Conservation (phyloP, 64 coral and sea anemone species). For the Pocillopora damicornis region DNA sequence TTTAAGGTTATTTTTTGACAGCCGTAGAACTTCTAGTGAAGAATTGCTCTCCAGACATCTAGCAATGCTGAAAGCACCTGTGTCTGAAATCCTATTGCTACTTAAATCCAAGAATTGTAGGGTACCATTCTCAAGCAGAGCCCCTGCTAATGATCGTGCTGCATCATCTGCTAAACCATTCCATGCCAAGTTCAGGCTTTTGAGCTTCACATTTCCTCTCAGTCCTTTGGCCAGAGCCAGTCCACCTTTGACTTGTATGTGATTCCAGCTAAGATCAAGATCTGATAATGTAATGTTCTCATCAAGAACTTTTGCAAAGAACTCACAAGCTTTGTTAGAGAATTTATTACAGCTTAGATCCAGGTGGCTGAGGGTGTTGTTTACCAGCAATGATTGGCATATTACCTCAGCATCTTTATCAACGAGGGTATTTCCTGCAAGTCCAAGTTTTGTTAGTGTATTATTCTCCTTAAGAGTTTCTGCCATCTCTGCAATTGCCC, state of each 20-base stretch:
- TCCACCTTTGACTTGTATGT: constrained; percentile 69
- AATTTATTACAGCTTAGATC: constrained; percentile 83
- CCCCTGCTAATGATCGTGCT: constrained; percentile 46
- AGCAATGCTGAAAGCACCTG: constrained; percentile 36
- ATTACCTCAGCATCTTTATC: constrained; percentile 77
- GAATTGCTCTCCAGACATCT: constrained; percentile 47
- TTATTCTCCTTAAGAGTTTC: constrained; percentile 75
- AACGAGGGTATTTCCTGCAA: constrained; percentile 62
- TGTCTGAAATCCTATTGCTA: constrained; percentile 72
- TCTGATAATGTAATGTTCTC: constrained; percentile 68
- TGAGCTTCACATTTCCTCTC: constrained; percentile 76
- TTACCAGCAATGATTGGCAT: constrained; percentile 49
- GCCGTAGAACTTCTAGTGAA: constrained; percentile 60
- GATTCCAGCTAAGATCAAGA: constrained; percentile 88
- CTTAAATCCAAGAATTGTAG: constrained; percentile 66
- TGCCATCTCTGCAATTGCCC: constrained; percentile 42
- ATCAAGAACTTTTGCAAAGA: constrained; percentile 61
- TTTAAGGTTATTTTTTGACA: constrained; percentile 69
- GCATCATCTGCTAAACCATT: constrained; percentile 77
- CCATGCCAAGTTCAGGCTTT: constrained; percentile 84
- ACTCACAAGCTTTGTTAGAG: constrained; percentile 72
- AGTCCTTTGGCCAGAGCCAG: constrained; percentile 66
- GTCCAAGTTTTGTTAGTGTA: constrained; percentile 64
- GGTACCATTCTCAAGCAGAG: constrained; percentile 62
- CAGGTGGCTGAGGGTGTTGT: constrained; percentile 58